A percentile compares a stretch with the other conserved stretches of the same genome.
These are phyloP conservation scores for Tachycineta bicolor DNA, from an alignment of 2,113 vertebrate genomes.

Conservation along the genomic window DNA sequence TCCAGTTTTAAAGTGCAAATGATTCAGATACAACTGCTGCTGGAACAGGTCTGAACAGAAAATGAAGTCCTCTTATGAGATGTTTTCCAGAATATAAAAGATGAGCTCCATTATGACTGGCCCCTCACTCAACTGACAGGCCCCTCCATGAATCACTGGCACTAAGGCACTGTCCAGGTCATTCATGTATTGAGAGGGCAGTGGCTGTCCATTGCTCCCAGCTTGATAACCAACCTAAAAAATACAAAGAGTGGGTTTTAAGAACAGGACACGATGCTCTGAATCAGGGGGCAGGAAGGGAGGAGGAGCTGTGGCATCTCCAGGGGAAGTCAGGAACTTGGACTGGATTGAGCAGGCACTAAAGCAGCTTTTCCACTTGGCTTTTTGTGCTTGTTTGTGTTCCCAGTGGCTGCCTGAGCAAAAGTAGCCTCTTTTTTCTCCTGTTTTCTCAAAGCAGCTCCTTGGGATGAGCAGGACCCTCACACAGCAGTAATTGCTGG, in stretches of 20 bases:
- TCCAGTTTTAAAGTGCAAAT: conserved; percentile 91
- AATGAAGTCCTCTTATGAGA: conserved; percentile 83
- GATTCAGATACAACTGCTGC: conserved; percentile 79
- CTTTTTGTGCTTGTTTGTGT: not conserved
- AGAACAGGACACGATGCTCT: not conserved
- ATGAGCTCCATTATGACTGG: conserved; percentile 93
- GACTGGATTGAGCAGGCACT: not conserved
- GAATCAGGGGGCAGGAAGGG: not conserved
- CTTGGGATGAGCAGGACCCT: not conserved
- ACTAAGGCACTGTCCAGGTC: conserved; percentile 92
- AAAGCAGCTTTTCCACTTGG: not conserved
- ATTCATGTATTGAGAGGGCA: conserved; percentile 92
- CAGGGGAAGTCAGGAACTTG: accelerated
- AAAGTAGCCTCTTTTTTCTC: not conserved
- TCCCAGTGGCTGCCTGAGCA: not conserved
- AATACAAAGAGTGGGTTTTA: conserved; percentile 14
- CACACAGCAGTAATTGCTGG: not conserved
- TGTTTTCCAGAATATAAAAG: conserved; percentile 98
- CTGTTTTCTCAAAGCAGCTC: not conserved
- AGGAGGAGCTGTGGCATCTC: not conserved
- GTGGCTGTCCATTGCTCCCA: conserved; percentile 92
- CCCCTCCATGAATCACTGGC: conserved; percentile 93
- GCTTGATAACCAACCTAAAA: conserved; percentile 92
- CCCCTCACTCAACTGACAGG: conserved; percentile 87
- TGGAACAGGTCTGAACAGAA: conserved; percentile 75